These are phyloP conservation scores for Macrosteles quadrilineatus DNA, from an alignment of 1,140 invertebrate genomes.

Conservation along the genomic window DNA sequence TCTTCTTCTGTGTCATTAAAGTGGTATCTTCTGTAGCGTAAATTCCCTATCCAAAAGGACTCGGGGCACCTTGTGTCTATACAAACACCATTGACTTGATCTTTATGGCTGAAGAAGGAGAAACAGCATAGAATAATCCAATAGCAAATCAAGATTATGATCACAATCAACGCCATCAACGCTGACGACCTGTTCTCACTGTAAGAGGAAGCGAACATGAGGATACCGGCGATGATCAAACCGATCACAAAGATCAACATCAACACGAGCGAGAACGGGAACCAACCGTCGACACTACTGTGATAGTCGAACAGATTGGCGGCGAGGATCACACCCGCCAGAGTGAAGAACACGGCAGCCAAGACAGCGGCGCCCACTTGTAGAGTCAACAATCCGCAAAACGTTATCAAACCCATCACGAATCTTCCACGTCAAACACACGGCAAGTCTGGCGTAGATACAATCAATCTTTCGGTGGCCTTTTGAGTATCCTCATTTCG, in stretches of 20 bases:
- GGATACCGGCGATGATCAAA: background rate
- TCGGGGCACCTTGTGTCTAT: background rate
- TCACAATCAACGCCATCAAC: background rate
- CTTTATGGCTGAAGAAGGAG: background rate
- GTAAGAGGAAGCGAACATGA: constrained; percentile 15
- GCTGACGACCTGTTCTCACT: background rate
- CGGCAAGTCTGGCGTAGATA: no score
- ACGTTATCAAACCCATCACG: background rate
- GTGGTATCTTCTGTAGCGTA: background rate
- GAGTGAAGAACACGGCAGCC: background rate
- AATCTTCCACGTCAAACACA: no score
- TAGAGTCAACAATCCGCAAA: constrained; percentile 7
- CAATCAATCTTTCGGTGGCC: no score
- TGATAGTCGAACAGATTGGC: constrained; percentile 10
- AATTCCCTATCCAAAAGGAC: background rate
- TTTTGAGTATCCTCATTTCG: no score
- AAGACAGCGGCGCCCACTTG: constrained; percentile 1
- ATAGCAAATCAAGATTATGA: constrained; percentile 1
- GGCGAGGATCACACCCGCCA: background rate
- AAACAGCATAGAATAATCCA: constrained; percentile 5
- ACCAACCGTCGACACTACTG: no score
- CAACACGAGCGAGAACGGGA: no score
- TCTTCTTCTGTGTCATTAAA: no score
- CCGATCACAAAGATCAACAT: background rate
- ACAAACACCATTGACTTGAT: background rate